Evolutionary conservation across 2,113 vertebrate species (phyloP), one percentile per base, ranked within the genome.

Genomic region (Microtus oregoni): DNA sequence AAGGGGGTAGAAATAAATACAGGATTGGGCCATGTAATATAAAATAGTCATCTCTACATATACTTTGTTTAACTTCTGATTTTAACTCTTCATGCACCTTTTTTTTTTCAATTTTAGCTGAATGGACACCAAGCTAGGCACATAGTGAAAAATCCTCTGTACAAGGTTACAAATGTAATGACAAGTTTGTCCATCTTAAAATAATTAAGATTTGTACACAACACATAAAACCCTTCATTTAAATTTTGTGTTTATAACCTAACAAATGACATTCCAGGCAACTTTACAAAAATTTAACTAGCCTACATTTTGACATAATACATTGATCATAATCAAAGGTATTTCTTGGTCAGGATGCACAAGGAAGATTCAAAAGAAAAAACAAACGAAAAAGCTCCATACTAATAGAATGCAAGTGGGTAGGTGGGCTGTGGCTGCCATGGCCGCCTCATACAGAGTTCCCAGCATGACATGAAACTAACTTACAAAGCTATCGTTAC

Each of bases 1-100:
- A 99, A 98, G 97, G 96, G 98, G 97, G 90, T 98, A 98, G 98
- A 99, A 99, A 99, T 99, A 99, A 99, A 99, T 99, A 99, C 98
- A 98, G 98, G 98, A 98, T 98, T 97, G 98, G 98, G 98, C 98
- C 98, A 98, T 98, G 98, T 99, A 97, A 99, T 99, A 99, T 98
- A 99, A 99, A 99, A 99, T 99, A 99, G 98, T 99, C 93, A 98
- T 99, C 98, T 99, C 99, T 99, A 99, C 98, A 98, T 99, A 99
- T 98, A 98, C 96, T 98, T 98, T 98, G 97, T 95, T 98, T 98
- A 97, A 98, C 97, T 98, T 98, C 97, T 97, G 97, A 97, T 98
- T 98, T 98, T 94, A 96, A 95, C 95, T 98, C 98, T 98, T 98
- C 98, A 99, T 99, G 98, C 98, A 99, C 98, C 98, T 98, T 98